A percentile compares a stretch with the other conserved stretches of the same genome.
Conservation (phyloP, 2,888 invertebrate species). For the Machimus atricapillus region DNA sequence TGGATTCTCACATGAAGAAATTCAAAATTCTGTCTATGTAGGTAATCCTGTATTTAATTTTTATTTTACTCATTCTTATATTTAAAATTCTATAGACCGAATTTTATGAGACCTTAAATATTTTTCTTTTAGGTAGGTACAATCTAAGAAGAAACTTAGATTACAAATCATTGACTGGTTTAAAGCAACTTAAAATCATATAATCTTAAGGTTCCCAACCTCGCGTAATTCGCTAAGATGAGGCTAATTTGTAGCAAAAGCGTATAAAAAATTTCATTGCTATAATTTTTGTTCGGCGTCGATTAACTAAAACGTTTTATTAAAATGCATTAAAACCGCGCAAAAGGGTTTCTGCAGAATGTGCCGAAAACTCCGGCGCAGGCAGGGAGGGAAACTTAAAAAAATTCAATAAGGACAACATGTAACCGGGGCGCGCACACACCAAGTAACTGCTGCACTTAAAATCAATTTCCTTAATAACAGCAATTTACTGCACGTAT, state of each 20-base stretch:
- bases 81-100: no score
- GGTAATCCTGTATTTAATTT: no score
- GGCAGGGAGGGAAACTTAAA: background rate
- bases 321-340: background rate
- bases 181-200: background rate
- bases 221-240: background rate
- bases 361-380: background rate
- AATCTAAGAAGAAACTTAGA: no score
- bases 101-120: no score
- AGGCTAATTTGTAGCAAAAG: background rate
- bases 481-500: conserved; percentile 55
- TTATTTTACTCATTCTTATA: no score
- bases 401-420: conserved; percentile 27
- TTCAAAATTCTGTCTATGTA: no score
- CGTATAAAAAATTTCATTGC: background rate
- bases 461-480: conserved; percentile 63
- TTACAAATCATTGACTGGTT: background rate
- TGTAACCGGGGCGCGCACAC: background rate
- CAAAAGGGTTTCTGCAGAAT: background rate
- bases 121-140: no score
- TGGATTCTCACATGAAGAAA: no score
- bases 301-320: conserved; percentile 31
- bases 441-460: conserved; percentile 52
- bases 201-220: background rate
- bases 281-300: background rate